A percentile compares a stretch with the other conserved stretches of the same genome.
phyloP scores from a whole-genome alignment of 2,113 vertebrate genomes.

The Plotosus lineatus region DNA sequence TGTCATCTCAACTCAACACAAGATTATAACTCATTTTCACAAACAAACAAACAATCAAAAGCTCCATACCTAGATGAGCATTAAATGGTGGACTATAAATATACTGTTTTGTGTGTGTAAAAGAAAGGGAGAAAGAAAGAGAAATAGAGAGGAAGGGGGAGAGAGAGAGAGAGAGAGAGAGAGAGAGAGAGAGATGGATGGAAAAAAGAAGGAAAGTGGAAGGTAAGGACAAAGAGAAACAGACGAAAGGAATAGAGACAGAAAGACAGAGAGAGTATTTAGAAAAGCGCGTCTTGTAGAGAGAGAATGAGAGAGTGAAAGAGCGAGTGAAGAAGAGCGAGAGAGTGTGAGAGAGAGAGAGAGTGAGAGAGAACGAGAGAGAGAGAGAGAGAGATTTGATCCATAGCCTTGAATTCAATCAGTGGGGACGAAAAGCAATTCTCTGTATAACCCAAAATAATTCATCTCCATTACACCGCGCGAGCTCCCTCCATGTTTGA shows the following conservation, averaged over 20 bases:
- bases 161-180: neutral
- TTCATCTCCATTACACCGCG: slow-evolving; percentile 50
- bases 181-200: neutral
- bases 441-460: slow-evolving; percentile 51
- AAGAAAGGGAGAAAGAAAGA: neutral
- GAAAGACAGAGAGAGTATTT: neutral
- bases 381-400: slow-evolving; percentile 44
- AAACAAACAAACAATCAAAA: neutral
- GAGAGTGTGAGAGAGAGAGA: neutral
- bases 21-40: neutral
- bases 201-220: neutral
- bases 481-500: slow-evolving; percentile 43
- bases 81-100: neutral
- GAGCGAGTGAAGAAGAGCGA: neutral
- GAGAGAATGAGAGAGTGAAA: neutral
- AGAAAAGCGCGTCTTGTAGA: too few species aligned
- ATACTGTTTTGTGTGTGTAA: neutral
- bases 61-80: neutral
- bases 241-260: neutral
- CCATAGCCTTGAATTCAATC: slow-evolving; percentile 58
- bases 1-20: neutral
- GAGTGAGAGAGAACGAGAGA: slow-evolving; percentile 3
- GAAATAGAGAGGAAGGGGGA: neutral
- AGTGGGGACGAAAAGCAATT: slow-evolving; percentile 57
- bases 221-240: neutral